Evolutionary conservation across 2,797 vertebrate genomes (phyloP).

Genomic region (Thalassophryne amazonica): DNA sequence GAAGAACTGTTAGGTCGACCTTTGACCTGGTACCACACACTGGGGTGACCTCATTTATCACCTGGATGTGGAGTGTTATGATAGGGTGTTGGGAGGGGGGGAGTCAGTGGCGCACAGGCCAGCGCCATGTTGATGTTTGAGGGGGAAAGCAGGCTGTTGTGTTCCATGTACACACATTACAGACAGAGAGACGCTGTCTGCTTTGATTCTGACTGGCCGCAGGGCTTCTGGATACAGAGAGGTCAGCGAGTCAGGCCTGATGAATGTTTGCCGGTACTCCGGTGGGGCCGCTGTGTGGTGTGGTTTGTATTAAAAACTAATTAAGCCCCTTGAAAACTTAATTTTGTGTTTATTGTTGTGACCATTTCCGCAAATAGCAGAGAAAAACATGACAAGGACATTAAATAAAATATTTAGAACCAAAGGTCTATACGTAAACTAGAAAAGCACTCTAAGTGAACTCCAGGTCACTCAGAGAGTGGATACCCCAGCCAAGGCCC

Average conservation of each 20-base stretch:
- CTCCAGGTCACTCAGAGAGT: too few species aligned
- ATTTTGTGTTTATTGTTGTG: slow-evolving; percentile 32
- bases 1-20: slow-evolving; percentile 43
- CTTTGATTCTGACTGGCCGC: slow-evolving; percentile 56
- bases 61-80: slow-evolving; percentile 59
- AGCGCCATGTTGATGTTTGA: slow-evolving; percentile 37
- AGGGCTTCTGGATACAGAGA: slow-evolving; percentile 26
- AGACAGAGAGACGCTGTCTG: slow-evolving; percentile 67
- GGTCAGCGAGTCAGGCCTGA: slow-evolving; percentile 63
- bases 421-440: too few species aligned
- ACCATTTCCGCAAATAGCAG: slow-evolving; percentile 26
- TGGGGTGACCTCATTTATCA: slow-evolving; percentile 70
- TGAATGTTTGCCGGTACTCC: slow-evolving; percentile 65
- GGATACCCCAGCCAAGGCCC: too few species aligned
- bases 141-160: slow-evolving; percentile 49
- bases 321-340: slow-evolving; percentile 21
- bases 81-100: slow-evolving; percentile 22
- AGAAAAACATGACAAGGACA: slow-evolving; percentile 18
- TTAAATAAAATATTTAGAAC: not conserved
- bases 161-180: slow-evolving; percentile 51
- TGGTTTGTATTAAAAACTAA: slow-evolving; percentile 64
- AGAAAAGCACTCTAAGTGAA: too few species aligned
- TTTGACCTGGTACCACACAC: slow-evolving; percentile 52
- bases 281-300: slow-evolving; percentile 21
- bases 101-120: slow-evolving; percentile 44